Base-by-base conservation (phyloP, 2,113 vertebrate genomes). In the Toxotes chatareus region DNA sequence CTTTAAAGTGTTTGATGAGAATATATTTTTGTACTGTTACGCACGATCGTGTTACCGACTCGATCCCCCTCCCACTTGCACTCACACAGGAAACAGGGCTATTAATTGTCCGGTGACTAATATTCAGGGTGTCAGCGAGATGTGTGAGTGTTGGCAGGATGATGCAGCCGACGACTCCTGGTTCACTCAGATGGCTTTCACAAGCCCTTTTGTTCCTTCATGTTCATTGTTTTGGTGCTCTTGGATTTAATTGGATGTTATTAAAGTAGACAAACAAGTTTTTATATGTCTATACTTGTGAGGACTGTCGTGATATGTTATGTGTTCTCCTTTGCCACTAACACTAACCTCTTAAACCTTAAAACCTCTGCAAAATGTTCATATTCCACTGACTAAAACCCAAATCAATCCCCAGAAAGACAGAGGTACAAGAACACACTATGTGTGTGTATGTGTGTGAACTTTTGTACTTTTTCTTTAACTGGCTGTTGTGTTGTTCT, bases 71-170 rank as follows among this genome's bases (percentile, higher is more conserved):
- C 27, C 7, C 73, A 27, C 75, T 80, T 74, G 13, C 67, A 71
- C 76, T 67, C 76, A 60, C 64, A 79, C 69, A 83, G 85, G 88
- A 92, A 89, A 77, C 14, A 1, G 51, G 81, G 32, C 59, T 79
- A 87, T 86, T 87, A 86, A 89, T 89, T 80, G 86, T 85, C 77
- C 75, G 11, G 67, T 89, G 87, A 82, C 85, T 91, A 86, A 90
- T 90, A 88, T 82, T 78, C 76, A 72, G 40, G 65, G 86, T 89
- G 90, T 92, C 73, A 49, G 80, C 10, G 66, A 1, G 70, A 88
- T 64, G 83, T 91, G 88, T 87, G 85, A 90, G 82, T 87, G 82
- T 91, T 91, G 88, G 91, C 88, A 83, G 67, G 76, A 57, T 1
- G 59, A 79, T 44, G 49, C 57, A 68, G 68, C 80, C 17, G 27